Evolutionary conservation across 2,113 vertebrate genomes (phyloP).

Genomic region (Lepidothrix coronata): DNA sequence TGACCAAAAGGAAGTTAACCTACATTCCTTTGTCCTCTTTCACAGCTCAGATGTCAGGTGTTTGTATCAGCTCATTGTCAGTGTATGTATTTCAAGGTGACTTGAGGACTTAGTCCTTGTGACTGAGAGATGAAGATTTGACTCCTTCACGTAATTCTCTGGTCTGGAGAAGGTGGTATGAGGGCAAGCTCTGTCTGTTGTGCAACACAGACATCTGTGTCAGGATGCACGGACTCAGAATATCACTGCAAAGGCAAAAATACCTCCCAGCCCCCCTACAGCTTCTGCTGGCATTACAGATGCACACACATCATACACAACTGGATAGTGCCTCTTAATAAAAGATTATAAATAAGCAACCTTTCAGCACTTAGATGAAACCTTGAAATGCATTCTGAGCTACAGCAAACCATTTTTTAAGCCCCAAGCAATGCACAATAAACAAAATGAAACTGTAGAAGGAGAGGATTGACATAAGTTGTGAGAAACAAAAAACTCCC

Average conservation of each 20-base stretch:
- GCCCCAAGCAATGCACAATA: not conserved
- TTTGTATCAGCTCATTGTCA: not conserved
- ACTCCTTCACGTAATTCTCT: not conserved
- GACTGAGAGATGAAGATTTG: not conserved
- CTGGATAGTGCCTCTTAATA: not conserved
- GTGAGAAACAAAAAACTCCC: not conserved
- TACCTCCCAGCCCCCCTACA: not conserved
- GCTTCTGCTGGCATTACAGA: not conserved
- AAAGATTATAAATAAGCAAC: not conserved
- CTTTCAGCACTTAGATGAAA: not conserved
- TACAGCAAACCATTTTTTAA: not conserved
- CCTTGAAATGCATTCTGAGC: not conserved
- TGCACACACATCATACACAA: not conserved
- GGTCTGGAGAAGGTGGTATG: not conserved
- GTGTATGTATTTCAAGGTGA: not conserved
- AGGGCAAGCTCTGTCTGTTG: not conserved
- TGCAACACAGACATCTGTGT: not conserved
- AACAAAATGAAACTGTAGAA: not conserved
- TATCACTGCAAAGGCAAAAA: not conserved
- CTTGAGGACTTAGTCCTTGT: not conserved
- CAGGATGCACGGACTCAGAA: not conserved
- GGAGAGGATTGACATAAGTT: not conserved
- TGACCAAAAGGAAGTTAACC: not conserved
- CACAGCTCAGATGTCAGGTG: not conserved
- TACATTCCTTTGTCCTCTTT: not conserved